Evolutionary conservation across 2,113 vertebrate genomes (phyloP).

Genomic region (Oreotrochilus melanogaster): DNA sequence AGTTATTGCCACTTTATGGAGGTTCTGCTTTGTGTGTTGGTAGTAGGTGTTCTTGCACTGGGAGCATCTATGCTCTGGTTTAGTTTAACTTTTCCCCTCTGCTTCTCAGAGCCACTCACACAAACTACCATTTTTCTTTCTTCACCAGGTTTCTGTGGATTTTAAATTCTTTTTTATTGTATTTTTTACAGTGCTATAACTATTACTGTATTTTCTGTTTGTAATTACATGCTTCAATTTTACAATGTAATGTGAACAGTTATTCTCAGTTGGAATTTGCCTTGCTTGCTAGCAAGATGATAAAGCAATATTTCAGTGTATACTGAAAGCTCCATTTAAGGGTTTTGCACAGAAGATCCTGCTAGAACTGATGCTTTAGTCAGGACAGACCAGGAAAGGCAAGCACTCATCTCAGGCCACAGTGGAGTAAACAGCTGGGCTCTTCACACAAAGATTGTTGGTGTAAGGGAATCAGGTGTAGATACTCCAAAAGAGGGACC

Average conservation of each 20-base stretch:
- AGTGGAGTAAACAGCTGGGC: background rate
- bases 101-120: background rate
- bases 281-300: background rate
- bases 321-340: background rate
- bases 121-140: background rate
- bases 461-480: background rate
- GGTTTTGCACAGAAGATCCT: background rate
- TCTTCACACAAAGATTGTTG: background rate
- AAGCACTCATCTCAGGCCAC: background rate
- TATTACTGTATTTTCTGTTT: background rate
- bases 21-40: background rate
- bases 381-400: background rate
- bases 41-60: background rate
- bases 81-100: background rate
- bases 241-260: background rate
- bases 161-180: background rate
- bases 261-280: background rate
- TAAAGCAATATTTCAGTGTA: background rate
- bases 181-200: background rate
- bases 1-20: background rate
- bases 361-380: background rate
- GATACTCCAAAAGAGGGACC: background rate
- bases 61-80: background rate
- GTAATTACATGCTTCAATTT: background rate
- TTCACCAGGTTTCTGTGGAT: background rate